Conservation (phyloP, 2,888 invertebrate genomes). For the Agrilus cyanescens region DNA sequence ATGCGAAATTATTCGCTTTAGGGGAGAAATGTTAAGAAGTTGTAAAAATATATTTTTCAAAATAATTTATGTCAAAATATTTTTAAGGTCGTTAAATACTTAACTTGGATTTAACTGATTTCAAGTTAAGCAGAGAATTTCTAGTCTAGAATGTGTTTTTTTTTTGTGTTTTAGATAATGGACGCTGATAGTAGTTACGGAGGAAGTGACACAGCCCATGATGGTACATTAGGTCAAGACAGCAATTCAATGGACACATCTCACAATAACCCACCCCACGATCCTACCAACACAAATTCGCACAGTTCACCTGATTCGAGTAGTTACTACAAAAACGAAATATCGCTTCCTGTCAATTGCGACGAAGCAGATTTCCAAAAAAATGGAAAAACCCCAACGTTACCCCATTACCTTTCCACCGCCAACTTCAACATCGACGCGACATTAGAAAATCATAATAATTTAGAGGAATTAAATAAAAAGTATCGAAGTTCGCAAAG, state of each 20-base stretch:
- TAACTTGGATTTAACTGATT: no score
- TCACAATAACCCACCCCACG: slow-evolving; percentile 11
- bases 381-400: slow-evolving; percentile 20
- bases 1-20: no score
- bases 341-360: slow-evolving; percentile 32
- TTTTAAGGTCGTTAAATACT: no score
- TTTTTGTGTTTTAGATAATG: slow-evolving; percentile 21
- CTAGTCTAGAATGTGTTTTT: not conserved
- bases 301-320: not conserved
- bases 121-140: not conserved
- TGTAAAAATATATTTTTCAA: no score
- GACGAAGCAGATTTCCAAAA: slow-evolving; percentile 27
- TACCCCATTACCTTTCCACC: slow-evolving; percentile 32
- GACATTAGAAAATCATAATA: slow-evolving; percentile 28
- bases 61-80: no score
- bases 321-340: slow-evolving; percentile 34
- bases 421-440: slow-evolving; percentile 34
- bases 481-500: slow-evolving; percentile 33
- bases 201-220: slow-evolving; percentile 35
- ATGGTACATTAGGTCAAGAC: slow-evolving; percentile 23
- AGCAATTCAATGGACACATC: slow-evolving; percentile 23
- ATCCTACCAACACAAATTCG: slow-evolving; percentile 7
- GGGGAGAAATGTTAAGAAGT: no score
- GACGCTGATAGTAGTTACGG: slow-evolving; percentile 37
- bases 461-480: slow-evolving; percentile 31